These are phyloP conservation scores for Anthrax anthrax DNA, from an alignment of 2,888 invertebrate species.

Conservation along the genomic window DNA sequence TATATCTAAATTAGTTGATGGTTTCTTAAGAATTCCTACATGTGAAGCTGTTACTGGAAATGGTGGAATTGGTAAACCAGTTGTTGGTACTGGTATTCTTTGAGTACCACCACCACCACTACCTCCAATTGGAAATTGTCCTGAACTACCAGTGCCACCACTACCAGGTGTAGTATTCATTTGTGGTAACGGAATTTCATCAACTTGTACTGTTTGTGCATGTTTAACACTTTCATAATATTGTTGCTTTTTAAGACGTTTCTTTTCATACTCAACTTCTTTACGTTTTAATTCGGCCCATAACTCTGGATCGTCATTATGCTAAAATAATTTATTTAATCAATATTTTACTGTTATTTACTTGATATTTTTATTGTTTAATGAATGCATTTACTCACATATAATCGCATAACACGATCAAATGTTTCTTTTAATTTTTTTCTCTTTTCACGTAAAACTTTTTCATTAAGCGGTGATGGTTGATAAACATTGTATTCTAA, in stretches of 20 bases:
- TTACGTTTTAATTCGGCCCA: constrained; percentile 82
- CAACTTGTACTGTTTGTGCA: constrained; percentile 88
- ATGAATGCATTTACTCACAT: constrained; percentile 46
- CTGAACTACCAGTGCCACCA: constrained; percentile 22
- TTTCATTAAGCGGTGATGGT: constrained; percentile 89
- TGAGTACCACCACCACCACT: constrained; percentile 20
- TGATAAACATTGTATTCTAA: constrained; percentile 87
- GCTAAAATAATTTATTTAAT: constrained; percentile 38
- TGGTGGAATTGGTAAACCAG: constrained; percentile 27
- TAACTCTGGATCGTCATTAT: constrained; percentile 91
- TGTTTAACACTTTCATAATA: constrained; percentile 92
- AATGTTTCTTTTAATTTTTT: constrained; percentile 91
- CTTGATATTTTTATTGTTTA: no score
- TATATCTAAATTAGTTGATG: constrained; percentile 38
- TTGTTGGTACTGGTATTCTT: constrained; percentile 26
- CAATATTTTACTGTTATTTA: no score
- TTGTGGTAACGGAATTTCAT: constrained; percentile 84
- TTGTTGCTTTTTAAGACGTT: constrained; percentile 70
- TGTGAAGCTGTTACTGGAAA: constrained; percentile 48
- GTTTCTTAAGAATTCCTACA: constrained; percentile 58
- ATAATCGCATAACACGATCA: constrained; percentile 84
- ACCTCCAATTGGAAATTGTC: constrained; percentile 30
- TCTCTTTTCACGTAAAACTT: constrained; percentile 90
- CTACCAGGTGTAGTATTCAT: constrained; percentile 30
- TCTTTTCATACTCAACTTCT: constrained; percentile 85